These are phyloP conservation scores for Ceratitis capitata DNA, from an alignment of 1,140 invertebrate genomes.

Conservation along the genomic window DNA sequence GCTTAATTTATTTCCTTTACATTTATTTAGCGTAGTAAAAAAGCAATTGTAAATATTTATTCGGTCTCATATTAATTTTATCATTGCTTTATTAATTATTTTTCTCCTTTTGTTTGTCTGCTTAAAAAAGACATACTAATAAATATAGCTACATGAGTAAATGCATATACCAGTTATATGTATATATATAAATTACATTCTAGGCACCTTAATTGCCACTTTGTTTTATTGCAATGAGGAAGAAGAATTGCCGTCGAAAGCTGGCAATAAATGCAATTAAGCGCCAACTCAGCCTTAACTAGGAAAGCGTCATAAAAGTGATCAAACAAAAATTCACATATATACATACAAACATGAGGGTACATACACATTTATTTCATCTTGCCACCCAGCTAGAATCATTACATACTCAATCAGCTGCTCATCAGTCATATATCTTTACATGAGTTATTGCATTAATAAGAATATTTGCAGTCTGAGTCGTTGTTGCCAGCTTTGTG, in stretches of 20 bases:
- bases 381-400: background rate
- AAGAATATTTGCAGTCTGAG: too few relatives aligned
- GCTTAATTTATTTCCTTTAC: background rate
- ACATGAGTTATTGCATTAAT: too few relatives aligned
- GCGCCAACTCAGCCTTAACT: background rate
- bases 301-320: background rate
- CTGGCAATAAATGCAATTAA: conserved; percentile 20
- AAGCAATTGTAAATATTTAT: background rate
- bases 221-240: conserved; percentile 21
- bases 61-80: background rate
- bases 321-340: background rate
- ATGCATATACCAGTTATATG: background rate
- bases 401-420: background rate
- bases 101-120: background rate
- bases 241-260: conserved; percentile 1
- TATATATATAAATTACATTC: background rate
- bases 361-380: too few relatives aligned
- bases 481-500: too few relatives aligned
- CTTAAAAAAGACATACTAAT: background rate
- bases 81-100: background rate
- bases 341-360: too few relatives aligned
- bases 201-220: conserved; percentile 19
- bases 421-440: background rate
- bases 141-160: background rate
- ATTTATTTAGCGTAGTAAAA: background rate